A percentile compares a stretch with the other conserved stretches of the same genome.
phyloP scores from a whole-genome alignment of 2,797 vertebrate genomes.

The Erpetoichthys calabaricus region DNA sequence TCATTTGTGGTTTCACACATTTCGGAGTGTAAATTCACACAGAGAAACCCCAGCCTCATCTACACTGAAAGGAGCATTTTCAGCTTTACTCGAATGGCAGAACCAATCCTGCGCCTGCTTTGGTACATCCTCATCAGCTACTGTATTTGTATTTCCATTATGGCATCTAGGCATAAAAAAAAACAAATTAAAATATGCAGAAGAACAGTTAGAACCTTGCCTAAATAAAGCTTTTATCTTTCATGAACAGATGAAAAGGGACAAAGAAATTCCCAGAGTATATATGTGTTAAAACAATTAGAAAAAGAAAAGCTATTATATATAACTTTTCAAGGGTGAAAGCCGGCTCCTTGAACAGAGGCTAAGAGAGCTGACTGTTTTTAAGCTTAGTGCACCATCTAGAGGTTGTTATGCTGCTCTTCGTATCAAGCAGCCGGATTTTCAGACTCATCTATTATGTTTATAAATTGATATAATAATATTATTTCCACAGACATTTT shows the following conservation, averaged over 20 bases:
- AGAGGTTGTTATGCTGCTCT: conserved; percentile 15
- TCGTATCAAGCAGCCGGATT: no score
- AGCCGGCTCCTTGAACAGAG: conserved; percentile 3
- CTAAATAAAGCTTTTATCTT: conserved; percentile 10
- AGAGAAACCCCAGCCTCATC: neutral
- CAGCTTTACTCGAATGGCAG: conserved; percentile 31
- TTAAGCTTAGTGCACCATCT: conserved; percentile 41
- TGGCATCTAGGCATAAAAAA: conserved; percentile 21
- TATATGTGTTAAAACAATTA: neutral
- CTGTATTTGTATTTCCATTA: conserved; percentile 32
- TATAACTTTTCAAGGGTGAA: conserved; percentile 13
- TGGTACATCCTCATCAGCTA: conserved; percentile 19
- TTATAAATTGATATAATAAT: no score
- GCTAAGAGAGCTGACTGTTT: conserved; percentile 24
- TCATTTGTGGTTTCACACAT: no score
- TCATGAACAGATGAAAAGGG: neutral
- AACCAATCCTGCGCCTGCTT: neutral
- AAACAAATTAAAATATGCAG: conserved; percentile 8
- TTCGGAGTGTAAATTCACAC: no score
- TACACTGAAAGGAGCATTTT: conserved; percentile 15
- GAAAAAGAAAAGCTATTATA: conserved; percentile 5
- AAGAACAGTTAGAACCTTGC: conserved; percentile 1
- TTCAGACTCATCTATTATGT: no score
- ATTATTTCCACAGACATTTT: no score
- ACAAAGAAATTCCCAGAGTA: neutral